These are phyloP conservation scores for Linnaemya vulpina DNA, from an alignment of 2,888 invertebrate genomes.

Conservation along the genomic window DNA sequence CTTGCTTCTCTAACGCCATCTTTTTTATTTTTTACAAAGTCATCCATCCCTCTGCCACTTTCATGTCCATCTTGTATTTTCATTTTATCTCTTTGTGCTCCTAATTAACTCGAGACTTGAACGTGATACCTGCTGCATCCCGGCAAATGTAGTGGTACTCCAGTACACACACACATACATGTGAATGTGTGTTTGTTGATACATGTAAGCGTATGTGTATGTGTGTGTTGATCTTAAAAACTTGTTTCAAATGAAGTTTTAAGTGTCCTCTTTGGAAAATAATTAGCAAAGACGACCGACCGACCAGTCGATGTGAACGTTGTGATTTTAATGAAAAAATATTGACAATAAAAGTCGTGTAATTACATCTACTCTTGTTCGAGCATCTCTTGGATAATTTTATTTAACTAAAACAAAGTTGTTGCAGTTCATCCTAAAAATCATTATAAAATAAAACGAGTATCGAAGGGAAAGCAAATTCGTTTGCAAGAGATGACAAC, in stretches of 20 bases:
- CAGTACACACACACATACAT: neutral
- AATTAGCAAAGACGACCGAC: constrained; percentile 61
- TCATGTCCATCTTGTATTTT: constrained; percentile 10
- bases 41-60: neutral
- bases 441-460: constrained; percentile 5
- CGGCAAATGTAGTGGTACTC: neutral
- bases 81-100: neutral
- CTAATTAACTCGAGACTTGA: constrained; percentile 33
- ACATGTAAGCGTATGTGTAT: neutral
- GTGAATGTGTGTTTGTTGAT: neutral
- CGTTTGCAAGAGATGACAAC: neutral
- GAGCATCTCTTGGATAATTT: constrained; percentile 41
- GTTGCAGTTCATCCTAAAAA: constrained; percentile 32
- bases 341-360: constrained; percentile 69
- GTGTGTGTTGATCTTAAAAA: constrained; percentile 32
- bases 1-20: neutral
- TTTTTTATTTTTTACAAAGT: neutral
- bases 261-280: constrained; percentile 65
- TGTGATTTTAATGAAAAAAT: constrained; percentile 69
- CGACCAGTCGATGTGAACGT: constrained; percentile 67
- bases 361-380: constrained; percentile 53
- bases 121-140: constrained; percentile 11
- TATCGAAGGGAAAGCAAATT: constrained; percentile 21
- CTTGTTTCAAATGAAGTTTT: constrained; percentile 61
- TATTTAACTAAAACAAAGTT: constrained; percentile 46